A percentile compares a stretch with the other conserved stretches of the same genome.
Evolutionary conservation across 2,113 vertebrate species (phyloP).

Genomic region (Rynchops niger): DNA sequence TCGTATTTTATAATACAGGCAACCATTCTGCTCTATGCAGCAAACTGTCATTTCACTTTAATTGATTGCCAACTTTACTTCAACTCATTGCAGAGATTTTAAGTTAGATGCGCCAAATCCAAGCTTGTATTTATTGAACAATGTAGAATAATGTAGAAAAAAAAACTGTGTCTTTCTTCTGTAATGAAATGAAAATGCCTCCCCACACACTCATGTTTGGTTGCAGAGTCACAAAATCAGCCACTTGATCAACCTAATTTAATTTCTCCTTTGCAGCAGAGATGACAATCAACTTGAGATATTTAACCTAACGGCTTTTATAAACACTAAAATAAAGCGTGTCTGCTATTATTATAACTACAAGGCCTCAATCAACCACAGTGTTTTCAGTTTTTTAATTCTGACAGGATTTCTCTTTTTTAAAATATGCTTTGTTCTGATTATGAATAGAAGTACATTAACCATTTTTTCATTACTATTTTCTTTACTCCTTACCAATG

Average conservation of each 20-base stretch:
- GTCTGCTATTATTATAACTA: neutral
- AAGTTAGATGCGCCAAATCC: neutral
- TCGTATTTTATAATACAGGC: neutral
- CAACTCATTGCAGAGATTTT: neutral
- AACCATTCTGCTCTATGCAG: neutral
- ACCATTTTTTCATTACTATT: neutral
- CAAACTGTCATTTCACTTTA: neutral
- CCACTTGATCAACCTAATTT: neutral
- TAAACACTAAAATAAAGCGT: neutral
- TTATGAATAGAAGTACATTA: neutral
- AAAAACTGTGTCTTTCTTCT: accelerated
- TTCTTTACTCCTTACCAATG: neutral
- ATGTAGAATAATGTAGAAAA: neutral
- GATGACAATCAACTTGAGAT: neutral
- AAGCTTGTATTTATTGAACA: neutral
- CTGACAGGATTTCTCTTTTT: neutral
- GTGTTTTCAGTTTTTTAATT: neutral
- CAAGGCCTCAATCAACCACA: neutral
- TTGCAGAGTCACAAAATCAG: neutral
- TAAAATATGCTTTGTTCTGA: neutral
- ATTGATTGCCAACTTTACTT: neutral
- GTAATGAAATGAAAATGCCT: neutral
- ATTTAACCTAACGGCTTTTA: neutral
- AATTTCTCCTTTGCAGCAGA: neutral
- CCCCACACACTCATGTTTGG: too few relatives aligned